phyloP scores from a whole-genome alignment of 2,888 invertebrate genomes.

The Agrotis segetum region DNA sequence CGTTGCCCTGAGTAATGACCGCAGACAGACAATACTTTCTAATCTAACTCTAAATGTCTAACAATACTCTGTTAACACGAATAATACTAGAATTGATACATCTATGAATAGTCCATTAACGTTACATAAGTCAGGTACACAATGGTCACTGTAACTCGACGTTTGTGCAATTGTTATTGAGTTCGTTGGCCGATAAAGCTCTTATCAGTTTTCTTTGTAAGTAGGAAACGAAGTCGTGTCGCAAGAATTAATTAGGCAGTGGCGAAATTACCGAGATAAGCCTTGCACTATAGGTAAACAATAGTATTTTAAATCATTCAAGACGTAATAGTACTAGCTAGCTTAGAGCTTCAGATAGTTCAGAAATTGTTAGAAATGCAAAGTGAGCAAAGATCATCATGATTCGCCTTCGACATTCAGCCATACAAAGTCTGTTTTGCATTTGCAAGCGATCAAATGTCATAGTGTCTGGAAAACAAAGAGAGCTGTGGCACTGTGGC shows the following conservation, averaged over 20 bases:
- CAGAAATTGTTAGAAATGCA: conserved; percentile 39
- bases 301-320: conserved; percentile 15
- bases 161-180: conserved; percentile 77
- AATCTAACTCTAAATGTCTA: conserved; percentile 20
- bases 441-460: conserved; percentile 75
- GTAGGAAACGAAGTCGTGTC: conserved; percentile 75
- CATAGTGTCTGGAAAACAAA: conserved; percentile 72
- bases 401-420: conserved; percentile 59
- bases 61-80: conserved; percentile 24
- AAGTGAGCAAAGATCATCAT: conserved; percentile 54
- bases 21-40: conserved; percentile 13
- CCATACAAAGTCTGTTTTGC: conserved; percentile 60
- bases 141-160: conserved; percentile 61
- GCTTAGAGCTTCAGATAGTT: neutral
- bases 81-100: conserved; percentile 33
- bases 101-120: conserved; percentile 38
- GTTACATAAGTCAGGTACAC: conserved; percentile 62
- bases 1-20: conserved; percentile 1
- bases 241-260: conserved; percentile 80
- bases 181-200: conserved; percentile 85
- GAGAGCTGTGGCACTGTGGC: conserved; percentile 64
- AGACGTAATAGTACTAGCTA: neutral
- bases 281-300: conserved; percentile 25
- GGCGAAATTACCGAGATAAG: conserved; percentile 69
- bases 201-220: conserved; percentile 86